Percentiles rank a stretch among this genome's conserved stretches.
Conservation (phyloP, 2,113 vertebrate species). For the Perccottus glenii region DNA sequence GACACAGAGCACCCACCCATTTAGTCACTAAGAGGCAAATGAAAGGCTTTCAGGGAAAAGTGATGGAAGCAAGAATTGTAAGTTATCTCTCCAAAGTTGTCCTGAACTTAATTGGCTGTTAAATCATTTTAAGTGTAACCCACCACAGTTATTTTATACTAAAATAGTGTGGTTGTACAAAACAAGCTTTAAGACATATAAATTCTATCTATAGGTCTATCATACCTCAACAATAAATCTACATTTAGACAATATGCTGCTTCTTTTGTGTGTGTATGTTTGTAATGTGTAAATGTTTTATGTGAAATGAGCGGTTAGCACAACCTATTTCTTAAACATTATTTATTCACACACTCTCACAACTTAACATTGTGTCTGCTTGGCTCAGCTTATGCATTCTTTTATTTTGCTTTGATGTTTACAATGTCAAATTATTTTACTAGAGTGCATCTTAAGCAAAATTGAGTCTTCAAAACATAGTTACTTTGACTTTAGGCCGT, state of each 20-base stretch:
- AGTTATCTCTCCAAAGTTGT: constrained; percentile 26
- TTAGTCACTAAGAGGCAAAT: constrained; percentile 30
- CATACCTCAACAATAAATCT: constrained; percentile 74
- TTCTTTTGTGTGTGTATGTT: constrained; percentile 70
- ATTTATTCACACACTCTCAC: constrained; percentile 53
- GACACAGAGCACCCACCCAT: constrained; percentile 20
- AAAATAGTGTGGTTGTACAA: constrained; percentile 38
- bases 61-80: constrained; percentile 36
- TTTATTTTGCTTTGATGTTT: constrained; percentile 67
- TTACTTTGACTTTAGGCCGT: constrained; percentile 8
- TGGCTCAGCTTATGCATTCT: constrained; percentile 51
- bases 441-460: constrained; percentile 60
- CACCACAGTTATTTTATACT: constrained; percentile 37
- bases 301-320: constrained; percentile 55
- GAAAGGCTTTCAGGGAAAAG: constrained; percentile 28
- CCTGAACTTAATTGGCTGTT: constrained; percentile 35
- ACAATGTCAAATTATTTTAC: constrained; percentile 59
- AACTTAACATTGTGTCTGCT: constrained; percentile 53
- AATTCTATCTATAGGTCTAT: constrained; percentile 20
- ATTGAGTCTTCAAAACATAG: constrained; percentile 35
- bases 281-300: constrained; percentile 56
- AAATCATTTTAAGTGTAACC: constrained; percentile 23
- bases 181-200: constrained; percentile 24
- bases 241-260: constrained; percentile 68
- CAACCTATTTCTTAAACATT: constrained; percentile 51